phyloP scores from a whole-genome alignment of 2,113 vertebrate species.

The Callipepla californica region DNA sequence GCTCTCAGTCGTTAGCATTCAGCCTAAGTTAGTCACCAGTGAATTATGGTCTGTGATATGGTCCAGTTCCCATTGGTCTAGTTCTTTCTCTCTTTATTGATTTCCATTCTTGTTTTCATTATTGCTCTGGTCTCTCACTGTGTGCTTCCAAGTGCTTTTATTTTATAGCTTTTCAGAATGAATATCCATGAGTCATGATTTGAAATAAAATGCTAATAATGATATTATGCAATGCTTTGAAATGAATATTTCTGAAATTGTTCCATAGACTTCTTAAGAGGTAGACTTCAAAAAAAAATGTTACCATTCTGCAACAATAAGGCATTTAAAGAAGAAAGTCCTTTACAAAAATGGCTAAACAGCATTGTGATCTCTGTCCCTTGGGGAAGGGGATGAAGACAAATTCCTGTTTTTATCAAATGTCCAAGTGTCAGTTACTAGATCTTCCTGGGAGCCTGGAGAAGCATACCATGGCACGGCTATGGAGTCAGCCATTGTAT shows the following conservation, averaged over 20 bases:
- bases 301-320: neutral
- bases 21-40: constrained; percentile 51
- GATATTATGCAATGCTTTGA: constrained; percentile 34
- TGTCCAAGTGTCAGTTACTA: neutral
- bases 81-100: constrained; percentile 57
- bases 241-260: constrained; percentile 39
- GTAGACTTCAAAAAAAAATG: constrained; percentile 25
- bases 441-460: neutral
- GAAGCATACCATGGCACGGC: rapidly evolving
- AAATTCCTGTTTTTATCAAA: neutral
- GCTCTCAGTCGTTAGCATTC: constrained; percentile 53
- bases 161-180: constrained; percentile 54
- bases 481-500: neutral
- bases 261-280: constrained; percentile 23
- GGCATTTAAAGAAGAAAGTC: neutral
- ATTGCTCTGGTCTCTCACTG: constrained; percentile 39
- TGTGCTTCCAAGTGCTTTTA: constrained; percentile 32
- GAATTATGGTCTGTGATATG: constrained; percentile 62
- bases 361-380: rapidly evolving
- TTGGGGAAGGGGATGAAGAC: neutral
- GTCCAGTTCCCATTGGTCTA: constrained; percentile 48
- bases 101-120: constrained; percentile 56
- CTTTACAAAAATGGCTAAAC: neutral
- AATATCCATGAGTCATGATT: constrained; percentile 60
- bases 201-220: constrained; percentile 65